Evolutionary conservation across 2,113 vertebrate species (phyloP).

Genomic region (Labeo rohita): DNA sequence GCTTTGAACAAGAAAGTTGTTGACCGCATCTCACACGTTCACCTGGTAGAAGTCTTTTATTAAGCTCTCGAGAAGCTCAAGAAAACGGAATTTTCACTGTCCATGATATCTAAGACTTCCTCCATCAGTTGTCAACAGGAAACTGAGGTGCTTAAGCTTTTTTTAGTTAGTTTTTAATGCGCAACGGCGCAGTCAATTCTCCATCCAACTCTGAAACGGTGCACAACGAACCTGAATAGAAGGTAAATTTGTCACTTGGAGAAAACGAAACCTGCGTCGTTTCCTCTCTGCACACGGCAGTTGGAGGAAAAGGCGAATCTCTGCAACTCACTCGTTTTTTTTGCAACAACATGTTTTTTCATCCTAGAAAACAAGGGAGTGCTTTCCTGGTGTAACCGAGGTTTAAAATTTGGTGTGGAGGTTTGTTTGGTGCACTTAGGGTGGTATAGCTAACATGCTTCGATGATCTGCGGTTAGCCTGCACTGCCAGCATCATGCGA

Average conservation of each 20-base stretch:
- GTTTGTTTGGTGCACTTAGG: constrained; percentile 42
- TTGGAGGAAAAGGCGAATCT: constrained; percentile 37
- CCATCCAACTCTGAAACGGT: not conserved
- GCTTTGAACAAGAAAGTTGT: not conserved
- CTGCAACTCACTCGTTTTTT: constrained; percentile 31
- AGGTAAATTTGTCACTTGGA: not conserved
- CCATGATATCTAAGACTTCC: not conserved
- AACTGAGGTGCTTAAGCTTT: not conserved
- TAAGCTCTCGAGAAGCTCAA: not conserved
- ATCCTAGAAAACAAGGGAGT: constrained; percentile 34
- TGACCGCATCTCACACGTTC: not conserved
- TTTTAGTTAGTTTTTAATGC: not conserved
- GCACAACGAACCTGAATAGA: not conserved
- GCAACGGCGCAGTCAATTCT: not conserved
- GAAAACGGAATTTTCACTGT: not conserved
- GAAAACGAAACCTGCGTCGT: not conserved
- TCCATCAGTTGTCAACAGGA: constrained; percentile 22
- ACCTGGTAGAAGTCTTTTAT: not conserved
- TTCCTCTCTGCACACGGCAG: not conserved
- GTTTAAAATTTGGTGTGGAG: constrained; percentile 36
- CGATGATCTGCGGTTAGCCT: constrained; percentile 70
- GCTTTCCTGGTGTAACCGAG: constrained; percentile 55
- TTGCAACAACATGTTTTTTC: not conserved
- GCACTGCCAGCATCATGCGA: constrained; percentile 70
- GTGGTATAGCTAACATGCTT: constrained; percentile 42